Conservation (phyloP, 2,888 invertebrate genomes). For the Crossocerus cetratus region DNA sequence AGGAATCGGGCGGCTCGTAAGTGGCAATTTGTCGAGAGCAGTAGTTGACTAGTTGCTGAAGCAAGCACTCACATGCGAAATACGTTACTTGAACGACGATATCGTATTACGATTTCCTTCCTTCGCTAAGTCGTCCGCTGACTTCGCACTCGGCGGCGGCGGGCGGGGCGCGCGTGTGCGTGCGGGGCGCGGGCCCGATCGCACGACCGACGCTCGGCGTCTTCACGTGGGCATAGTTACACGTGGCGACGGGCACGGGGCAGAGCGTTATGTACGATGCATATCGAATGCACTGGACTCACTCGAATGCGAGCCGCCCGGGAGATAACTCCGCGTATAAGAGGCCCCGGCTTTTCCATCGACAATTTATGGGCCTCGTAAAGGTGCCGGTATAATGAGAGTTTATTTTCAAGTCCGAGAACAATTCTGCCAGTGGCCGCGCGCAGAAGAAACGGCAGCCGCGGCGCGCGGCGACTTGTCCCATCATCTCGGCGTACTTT, state of each 20-base stretch:
- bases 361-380: too few relatives aligned
- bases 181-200: constrained; percentile 14
- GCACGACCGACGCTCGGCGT: constrained; percentile 29
- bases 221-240: constrained; percentile 41
- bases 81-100: constrained; percentile 9
- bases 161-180: constrained; percentile 1
- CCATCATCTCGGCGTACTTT: too few relatives aligned
- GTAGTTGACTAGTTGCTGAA: not conserved
- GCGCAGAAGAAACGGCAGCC: too few relatives aligned
- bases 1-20: too few relatives aligned
- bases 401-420: too few relatives aligned
- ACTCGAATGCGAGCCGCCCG: not conserved
- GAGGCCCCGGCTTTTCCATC: not conserved
- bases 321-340: constrained; percentile 29
- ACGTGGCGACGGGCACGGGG: constrained; percentile 35
- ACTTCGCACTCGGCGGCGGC: not conserved
- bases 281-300: constrained; percentile 4
- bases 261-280: constrained; percentile 30
- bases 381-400: too few relatives aligned
- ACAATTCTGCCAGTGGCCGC: too few relatives aligned
- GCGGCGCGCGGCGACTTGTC: too few relatives aligned
- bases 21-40: too few relatives aligned
- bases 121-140: not conserved
- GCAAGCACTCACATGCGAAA: constrained; percentile 5
- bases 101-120: constrained; percentile 16